phyloP scores from a whole-genome alignment of 2,797 vertebrate species.

The Scyliorhinus canicula region DNA sequence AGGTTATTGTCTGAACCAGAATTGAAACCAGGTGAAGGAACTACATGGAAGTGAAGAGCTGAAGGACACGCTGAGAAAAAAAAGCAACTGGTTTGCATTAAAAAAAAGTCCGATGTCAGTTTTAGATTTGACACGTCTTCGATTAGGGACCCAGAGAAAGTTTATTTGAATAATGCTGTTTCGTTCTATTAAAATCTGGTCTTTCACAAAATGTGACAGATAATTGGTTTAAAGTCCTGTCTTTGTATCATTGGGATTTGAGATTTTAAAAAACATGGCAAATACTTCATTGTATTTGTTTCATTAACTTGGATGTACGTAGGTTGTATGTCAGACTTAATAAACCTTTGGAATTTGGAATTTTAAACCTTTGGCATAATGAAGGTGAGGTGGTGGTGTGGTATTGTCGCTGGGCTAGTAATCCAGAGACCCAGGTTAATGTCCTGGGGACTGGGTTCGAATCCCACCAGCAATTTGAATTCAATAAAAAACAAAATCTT shows the following conservation, averaged over 20 bases:
- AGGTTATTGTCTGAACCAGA: conserved; percentile 78
- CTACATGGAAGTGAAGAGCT: conserved; percentile 75
- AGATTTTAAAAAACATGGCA: neutral
- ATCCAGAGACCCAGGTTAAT: too few species aligned
- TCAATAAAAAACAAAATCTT: too few species aligned
- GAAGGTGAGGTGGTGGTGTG: too few species aligned
- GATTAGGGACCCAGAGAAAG: neutral
- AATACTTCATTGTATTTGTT: conserved; percentile 1
- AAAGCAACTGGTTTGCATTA: neutral
- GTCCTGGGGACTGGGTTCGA: too few species aligned
- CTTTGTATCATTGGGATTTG: neutral
- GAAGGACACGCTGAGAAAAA: neutral
- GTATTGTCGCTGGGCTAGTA: too few species aligned
- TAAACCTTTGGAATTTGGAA: too few species aligned
- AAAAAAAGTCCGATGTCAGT: neutral
- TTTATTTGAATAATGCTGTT: neutral
- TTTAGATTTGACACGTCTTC: neutral
- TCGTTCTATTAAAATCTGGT: neutral
- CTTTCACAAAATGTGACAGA: neutral
- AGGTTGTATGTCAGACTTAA: conserved; percentile 12
- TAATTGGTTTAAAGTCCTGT: neutral
- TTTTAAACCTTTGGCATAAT: too few species aligned
- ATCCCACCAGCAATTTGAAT: too few species aligned
- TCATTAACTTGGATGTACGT: neutral
- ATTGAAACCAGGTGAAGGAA: conserved; percentile 77